Conservation (phyloP, 30 jellyfish, hydroid and myxozoan species). For the Aurelia sp. region DNA sequence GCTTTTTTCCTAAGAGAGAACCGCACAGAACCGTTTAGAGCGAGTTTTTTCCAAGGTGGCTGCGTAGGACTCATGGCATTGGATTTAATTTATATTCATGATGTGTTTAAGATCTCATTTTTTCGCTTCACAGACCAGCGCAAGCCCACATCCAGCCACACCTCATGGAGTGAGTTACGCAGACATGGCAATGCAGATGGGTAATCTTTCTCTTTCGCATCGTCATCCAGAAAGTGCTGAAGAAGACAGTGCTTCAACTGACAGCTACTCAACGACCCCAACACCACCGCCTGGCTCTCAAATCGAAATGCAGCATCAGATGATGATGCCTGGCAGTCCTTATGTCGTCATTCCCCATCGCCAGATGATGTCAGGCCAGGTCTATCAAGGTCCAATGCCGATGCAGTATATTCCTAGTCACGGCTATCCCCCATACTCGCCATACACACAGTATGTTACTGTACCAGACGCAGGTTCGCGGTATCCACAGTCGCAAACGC, state of each 20-base stretch:
- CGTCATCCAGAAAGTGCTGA: conserved; percentile 56
- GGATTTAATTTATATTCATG: too few species aligned
- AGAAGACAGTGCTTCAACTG: conserved; percentile 61
- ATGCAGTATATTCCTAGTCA: conserved; percentile 68
- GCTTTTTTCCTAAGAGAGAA: too few species aligned
- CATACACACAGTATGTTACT: conserved; percentile 62
- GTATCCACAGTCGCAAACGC: conserved; percentile 76
- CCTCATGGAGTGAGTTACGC: conserved; percentile 40
- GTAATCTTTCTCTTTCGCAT: conserved; percentile 40
- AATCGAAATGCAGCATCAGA: conserved; percentile 41
- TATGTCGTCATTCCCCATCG: conserved; percentile 56
- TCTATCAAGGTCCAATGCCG: conserved; percentile 72
- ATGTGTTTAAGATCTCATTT: too few species aligned
- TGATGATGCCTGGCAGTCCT: conserved; percentile 65
- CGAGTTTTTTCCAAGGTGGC: too few species aligned
- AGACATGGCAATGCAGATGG: conserved; percentile 58
- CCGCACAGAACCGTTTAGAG: too few species aligned
- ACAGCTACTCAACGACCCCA: conserved; percentile 66
- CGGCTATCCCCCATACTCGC: conserved; percentile 65
- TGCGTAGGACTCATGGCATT: too few species aligned
- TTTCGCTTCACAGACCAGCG: conserved; percentile 14
- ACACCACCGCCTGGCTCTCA: conserved; percentile 68
- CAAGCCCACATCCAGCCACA: conserved; percentile 33
- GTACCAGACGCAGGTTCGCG: conserved; percentile 57
- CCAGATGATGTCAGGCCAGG: conserved; percentile 72